Evolutionary conservation across 2,797 vertebrate genomes (phyloP), one percentile per base, ranked within the genome.

Genomic region (Malacoctenus gilli): DNA sequence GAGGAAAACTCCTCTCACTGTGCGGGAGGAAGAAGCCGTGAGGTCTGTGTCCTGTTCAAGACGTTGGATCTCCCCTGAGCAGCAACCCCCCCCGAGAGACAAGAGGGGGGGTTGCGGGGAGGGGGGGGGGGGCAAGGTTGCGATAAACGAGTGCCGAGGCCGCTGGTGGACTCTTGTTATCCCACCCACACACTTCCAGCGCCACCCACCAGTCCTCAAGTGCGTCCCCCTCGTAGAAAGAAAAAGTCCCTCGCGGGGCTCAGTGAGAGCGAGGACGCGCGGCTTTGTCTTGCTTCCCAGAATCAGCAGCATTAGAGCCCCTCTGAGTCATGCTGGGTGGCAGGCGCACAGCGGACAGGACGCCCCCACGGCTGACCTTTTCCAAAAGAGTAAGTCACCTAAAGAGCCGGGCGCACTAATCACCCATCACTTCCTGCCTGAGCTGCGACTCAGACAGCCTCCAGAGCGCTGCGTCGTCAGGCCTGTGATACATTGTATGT

Each of bases 221-320:
- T 40, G 41, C 4, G 15, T 62, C 62, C 40, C 63, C 2, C 15
- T 31, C 3, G 16, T 52, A 31, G 4, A 69, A 30, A 57, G 6
- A n/a, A n/a, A n/a, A n/a, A n/a, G n/a, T n/a, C 22, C 58, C n/a
- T 42, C 44, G 31, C 51, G 22, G n/a, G 28, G 19, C 41, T 63
- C 38, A 14, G 35, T 23, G 57, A 68, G 36, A 53, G 40, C 50
- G 47, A 69, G 62, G 68, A 58, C 61, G 18, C 16, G 5, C 36
- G 11, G 51, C 52, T 72, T 83, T 84, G 67, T 89, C 65, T 75
- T 49, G 55, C 58, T 91, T 91, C 90, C 87, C 86, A 87, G 80
- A 90, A 90, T 64, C 35, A 13, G 56, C 51, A 46, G 46, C 53
- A 8, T 52, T n/a, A n/a, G n/a, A 61, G 46, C 32, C 19, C 43